Evolutionary conservation across 2,113 vertebrate species (phyloP), one percentile per base, ranked within the genome.

Genomic region (Edolisoma coerulescens): DNA sequence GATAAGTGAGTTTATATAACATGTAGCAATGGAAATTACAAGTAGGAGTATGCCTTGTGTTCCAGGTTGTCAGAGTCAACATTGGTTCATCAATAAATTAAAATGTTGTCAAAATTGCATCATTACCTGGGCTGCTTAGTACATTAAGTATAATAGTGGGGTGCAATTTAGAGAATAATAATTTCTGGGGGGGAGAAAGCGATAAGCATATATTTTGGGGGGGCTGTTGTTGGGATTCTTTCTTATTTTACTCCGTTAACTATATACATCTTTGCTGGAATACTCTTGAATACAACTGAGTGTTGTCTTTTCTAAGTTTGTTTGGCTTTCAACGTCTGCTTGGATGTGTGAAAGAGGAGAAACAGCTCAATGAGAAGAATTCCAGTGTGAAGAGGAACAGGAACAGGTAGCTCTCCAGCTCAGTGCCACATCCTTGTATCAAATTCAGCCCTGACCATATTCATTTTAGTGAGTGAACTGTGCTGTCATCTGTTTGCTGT

Each of bases 151-250:
- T 32, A 65, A 78, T 67, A 57, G 24, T 61, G 14, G 19, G 10
- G 10, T 39, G 4, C 11, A 63, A 81, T 23, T 56, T 4, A 39
- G 26, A 67, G 16, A 84, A 70, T 22, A 53, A 69, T 53, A 56
- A 63, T 57, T 30, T 67, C 6, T 0, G 7, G 6, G 5, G 3
- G 3, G 1, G 8, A 0, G 5, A 19, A 65, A 49, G 2, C 2
- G 17, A 21, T 20, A 87, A 77, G 14, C 5, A 69, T 32, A 32
- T 30, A 23, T 21, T 7, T 57, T 39, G 56, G 11, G 5, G 2
- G 1, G 5, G 3, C 18, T 61, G 42, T 13, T 61, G 2, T 45
- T 39, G 4, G 13, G 3, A 2, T 28, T 24, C 18, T 59, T 59
- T 30, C 50, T 5, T 32, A 42, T 87, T 95, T 93, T 4, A 59